A percentile compares a stretch with the other conserved stretches of the same genome.
phyloP scores from a whole-genome alignment of 2,888 invertebrate genomes.

The Nomada goodeniana region DNA sequence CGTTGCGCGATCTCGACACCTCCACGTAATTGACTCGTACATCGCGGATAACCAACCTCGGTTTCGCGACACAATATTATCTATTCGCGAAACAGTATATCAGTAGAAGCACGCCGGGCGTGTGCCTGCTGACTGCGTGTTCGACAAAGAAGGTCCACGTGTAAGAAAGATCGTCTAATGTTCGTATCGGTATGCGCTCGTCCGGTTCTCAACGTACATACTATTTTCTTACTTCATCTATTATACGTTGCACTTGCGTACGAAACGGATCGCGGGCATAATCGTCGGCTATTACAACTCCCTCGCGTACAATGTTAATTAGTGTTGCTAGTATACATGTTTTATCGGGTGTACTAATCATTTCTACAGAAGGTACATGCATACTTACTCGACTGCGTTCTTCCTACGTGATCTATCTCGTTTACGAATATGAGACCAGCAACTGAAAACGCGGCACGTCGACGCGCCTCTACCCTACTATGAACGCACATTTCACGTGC shows the following conservation, averaged over 20 bases:
- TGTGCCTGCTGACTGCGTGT: background rate
- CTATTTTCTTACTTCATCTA: background rate
- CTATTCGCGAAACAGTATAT: background rate
- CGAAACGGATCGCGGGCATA: slow-evolving; percentile 5
- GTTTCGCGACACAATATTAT: background rate
- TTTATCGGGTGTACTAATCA: slow-evolving; percentile 31
- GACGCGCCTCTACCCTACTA: slow-evolving; percentile 3
- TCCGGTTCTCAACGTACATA: background rate
- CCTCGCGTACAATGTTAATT: slow-evolving; percentile 5
- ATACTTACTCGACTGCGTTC: slow-evolving; percentile 36
- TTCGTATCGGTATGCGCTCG: background rate
- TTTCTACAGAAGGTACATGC: slow-evolving; percentile 45
- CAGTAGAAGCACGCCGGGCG: background rate
- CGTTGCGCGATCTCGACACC: slow-evolving; percentile 17
- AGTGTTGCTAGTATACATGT: slow-evolving; percentile 24
- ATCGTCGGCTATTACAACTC: background rate
- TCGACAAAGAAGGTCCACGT: slow-evolving; percentile 7
- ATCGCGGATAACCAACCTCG: slow-evolving; percentile 13
- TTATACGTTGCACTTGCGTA: background rate
- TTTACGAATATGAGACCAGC: slow-evolving; percentile 36
- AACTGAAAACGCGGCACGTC: slow-evolving; percentile 17
- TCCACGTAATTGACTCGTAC: slow-evolving; percentile 46
- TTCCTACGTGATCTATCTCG: slow-evolving; percentile 44
- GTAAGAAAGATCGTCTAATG: slow-evolving; percentile 7
- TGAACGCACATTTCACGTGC: background rate